Evolutionary conservation across 1,140 invertebrate genomes (phyloP), one percentile per base, ranked within the genome.

Genomic region (Drosophila nasuta): DNA sequence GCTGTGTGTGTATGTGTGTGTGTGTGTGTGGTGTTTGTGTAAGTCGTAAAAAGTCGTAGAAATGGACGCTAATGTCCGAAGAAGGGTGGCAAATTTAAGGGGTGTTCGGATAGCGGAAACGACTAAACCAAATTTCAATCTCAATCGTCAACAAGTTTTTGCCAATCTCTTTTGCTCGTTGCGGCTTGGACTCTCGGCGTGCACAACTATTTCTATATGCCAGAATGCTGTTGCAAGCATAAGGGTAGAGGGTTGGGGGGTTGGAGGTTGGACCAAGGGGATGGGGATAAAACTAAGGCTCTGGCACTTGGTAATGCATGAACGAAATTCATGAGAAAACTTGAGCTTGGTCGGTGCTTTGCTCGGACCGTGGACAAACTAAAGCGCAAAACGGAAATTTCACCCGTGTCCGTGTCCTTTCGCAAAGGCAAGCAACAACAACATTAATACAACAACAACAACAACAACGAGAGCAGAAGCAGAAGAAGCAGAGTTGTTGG

Each of bases 131-230:
- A 88, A 89, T 88, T 88, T 90, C 85, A 88, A 88, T 88, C 85
- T 88, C 77, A 88, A 88, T 88, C 81, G 85, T 88, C 85, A 88
- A 88, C 85, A 88, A 88, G 85, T 88, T 88, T 85, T 77, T 71
- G 63, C 67, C 63, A 78, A 77, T 65, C 41, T 63, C 35, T 56
- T 48, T 65, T 20, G n/a, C 67, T 56, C 28, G 41, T 35, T 49
- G 45, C 52, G 35, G 35, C 33, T 46, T 46, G 52, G 54, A 54
- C 59, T 52, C 64, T 70, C 49, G 65, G 57, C 75, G 73, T 73
- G 76, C 76, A 73, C 85, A 87, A 88, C 83, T 88, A 85, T 85
- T 85, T 81, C 85, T 43, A 65, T 75, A 64, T 72, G 62, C 64
- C 33, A 45, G 59, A 51, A 58, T 51, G 45, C 62, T 59, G 35